phyloP scores from a whole-genome alignment of 2,888 invertebrate genomes.

The Isotomurus palustris region DNA sequence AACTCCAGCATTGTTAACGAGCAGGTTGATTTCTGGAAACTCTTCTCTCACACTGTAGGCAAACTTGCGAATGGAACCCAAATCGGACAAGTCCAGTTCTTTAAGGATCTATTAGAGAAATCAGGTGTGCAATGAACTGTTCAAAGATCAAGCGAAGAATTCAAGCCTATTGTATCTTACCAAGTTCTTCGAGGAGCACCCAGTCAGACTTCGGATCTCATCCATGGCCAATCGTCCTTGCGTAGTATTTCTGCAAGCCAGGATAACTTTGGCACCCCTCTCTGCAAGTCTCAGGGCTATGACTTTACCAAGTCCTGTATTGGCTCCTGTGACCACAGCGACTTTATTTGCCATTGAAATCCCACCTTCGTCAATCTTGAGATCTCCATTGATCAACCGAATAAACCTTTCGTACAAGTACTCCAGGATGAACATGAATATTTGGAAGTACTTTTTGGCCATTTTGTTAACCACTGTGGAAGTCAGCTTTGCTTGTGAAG shows the following conservation, averaged over 20 bases:
- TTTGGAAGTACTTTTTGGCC: background rate
- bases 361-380: slow-evolving; percentile 11
- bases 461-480: too few species aligned
- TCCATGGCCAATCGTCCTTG: slow-evolving; percentile 27
- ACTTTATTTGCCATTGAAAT: slow-evolving; percentile 46
- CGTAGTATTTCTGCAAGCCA: slow-evolving; percentile 48
- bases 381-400: slow-evolving; percentile 20
- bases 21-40: slow-evolving; percentile 49
- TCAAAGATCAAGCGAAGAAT: too few species aligned
- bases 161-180: too few species aligned
- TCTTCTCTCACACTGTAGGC: slow-evolving; percentile 61
- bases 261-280: slow-evolving; percentile 47
- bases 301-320: slow-evolving; percentile 50
- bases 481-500: too few species aligned
- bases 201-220: slow-evolving; percentile 49
- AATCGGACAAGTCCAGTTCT: slow-evolving; percentile 68
- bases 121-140: too few species aligned
- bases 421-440: slow-evolving; percentile 24
- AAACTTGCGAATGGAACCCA: slow-evolving; percentile 69
- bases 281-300: slow-evolving; percentile 47
- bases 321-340: slow-evolving; percentile 52
- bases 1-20: slow-evolving; percentile 48
- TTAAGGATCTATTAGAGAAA: slow-evolving; percentile 60
- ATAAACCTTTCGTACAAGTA: slow-evolving; percentile 26
- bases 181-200: slow-evolving; percentile 48